A percentile compares a stretch with the other conserved stretches of the same genome.
phyloP scores from a whole-genome alignment of 2,797 vertebrate species.

The Rhinatrema bivittatum region DNA sequence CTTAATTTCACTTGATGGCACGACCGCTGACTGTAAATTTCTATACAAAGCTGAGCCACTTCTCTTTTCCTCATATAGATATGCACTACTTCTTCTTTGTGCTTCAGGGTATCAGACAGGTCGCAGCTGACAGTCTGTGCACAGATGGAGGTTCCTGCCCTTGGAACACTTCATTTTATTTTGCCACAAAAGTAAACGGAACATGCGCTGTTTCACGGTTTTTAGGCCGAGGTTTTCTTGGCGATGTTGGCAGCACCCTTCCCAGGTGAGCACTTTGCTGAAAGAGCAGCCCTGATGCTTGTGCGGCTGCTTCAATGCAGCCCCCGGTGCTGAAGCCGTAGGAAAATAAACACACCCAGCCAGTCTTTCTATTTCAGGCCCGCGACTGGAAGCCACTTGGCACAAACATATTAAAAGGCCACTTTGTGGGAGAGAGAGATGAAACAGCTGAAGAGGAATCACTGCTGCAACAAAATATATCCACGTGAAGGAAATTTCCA shows the following conservation, averaged over 20 bases:
- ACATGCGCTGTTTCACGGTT: background rate
- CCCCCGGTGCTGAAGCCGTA: background rate
- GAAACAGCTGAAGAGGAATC: constrained; percentile 36
- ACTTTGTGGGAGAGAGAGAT: constrained; percentile 16
- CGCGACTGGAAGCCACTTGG: constrained; percentile 14
- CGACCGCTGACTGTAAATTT: too few species aligned
- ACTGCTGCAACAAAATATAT: constrained; percentile 28
- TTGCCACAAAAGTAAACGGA: too few species aligned
- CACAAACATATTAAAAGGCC: constrained; percentile 24
- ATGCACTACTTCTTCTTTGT: background rate
- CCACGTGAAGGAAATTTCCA: constrained; percentile 40
- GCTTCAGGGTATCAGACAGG: background rate
- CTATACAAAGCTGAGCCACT: too few species aligned
- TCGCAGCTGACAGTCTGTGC: fast-evolving
- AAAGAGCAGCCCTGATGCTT: constrained; percentile 8
- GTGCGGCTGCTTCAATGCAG: background rate
- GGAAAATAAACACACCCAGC: constrained; percentile 17
- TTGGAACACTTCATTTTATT: too few species aligned
- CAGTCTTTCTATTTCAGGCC: constrained; percentile 37
- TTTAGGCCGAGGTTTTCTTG: background rate
- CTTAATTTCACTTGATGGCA: too few species aligned
- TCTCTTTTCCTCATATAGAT: background rate
- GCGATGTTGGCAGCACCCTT: background rate
- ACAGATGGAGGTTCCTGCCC: background rate
- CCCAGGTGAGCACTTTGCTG: constrained; percentile 2